Conservation (phyloP, 2,797 vertebrate species). For the Diplodus sargus region DNA sequence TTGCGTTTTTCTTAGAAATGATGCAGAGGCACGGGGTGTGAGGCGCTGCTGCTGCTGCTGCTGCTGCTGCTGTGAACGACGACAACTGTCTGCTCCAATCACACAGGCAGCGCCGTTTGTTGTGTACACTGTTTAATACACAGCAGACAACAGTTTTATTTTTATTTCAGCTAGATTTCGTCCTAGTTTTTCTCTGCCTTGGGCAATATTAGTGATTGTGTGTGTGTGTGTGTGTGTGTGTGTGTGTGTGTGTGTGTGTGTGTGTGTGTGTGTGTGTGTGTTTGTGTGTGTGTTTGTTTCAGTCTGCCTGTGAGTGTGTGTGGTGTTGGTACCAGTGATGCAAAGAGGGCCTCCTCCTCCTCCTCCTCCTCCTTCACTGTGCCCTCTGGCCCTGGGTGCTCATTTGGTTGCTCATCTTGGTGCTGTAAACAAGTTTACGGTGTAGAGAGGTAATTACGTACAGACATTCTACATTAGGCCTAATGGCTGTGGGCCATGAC, state of each 20-base stretch:
- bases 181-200: slow-evolving; percentile 57
- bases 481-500: slow-evolving; percentile 77
- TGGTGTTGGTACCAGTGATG: slow-evolving; percentile 36
- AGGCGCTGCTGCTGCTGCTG: slow-evolving; percentile 27
- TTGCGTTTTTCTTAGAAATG: slow-evolving; percentile 40
- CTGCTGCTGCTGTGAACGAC: slow-evolving; percentile 58
- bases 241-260: slow-evolving; percentile 9
- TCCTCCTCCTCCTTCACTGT: slow-evolving; percentile 15
- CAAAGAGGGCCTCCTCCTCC: slow-evolving; percentile 7
- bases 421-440: slow-evolving; percentile 76
- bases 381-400: slow-evolving; percentile 56
- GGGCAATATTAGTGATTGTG: slow-evolving; percentile 47
- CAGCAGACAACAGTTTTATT: slow-evolving; percentile 56
- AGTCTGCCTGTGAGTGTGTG: slow-evolving; percentile 6
- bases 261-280: slow-evolving; percentile 11
- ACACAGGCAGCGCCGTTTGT: slow-evolving; percentile 21
- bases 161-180: slow-evolving; percentile 66
- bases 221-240: slow-evolving; percentile 8
- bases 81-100: slow-evolving; percentile 50
- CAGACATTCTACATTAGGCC: slow-evolving; percentile 75
- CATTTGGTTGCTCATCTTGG: slow-evolving; percentile 65
- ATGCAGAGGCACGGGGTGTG: slow-evolving; percentile 12
- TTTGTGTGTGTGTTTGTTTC: slow-evolving; percentile 9
- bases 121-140: slow-evolving; percentile 38
- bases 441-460: slow-evolving; percentile 75